Base-by-base conservation (phyloP, 2,888 invertebrate genomes). In the Yponomeuta evonymella region DNA sequence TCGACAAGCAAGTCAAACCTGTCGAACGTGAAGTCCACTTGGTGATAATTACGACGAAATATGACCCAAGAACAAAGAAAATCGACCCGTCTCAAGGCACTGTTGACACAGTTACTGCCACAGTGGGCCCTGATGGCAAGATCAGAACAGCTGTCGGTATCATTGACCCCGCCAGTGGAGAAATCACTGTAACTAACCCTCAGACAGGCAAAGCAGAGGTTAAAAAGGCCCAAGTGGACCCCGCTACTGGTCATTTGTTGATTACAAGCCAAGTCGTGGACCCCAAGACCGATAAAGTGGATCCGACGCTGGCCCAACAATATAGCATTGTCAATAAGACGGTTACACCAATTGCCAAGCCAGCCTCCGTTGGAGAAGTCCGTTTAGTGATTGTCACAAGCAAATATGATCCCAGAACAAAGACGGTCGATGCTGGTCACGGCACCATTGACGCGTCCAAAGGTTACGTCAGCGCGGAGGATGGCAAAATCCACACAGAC, bases 91-190 rank as follows among this genome's bases (percentile, higher is more conserved):
- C 83, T 71, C 86, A 87, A 79, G 86, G 87, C 36, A 82, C 84
- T 67, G 85, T 92, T 1, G 92, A 93, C 71, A 93, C 94, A 43
- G 94, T 95, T 75, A 94, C 93, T 76, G 95, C 95, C 64, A 89
- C 91, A 36, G 87, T 94, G 5, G 94, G 87, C 15, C 79, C 89
- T 48, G 91, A 93, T 78, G 92, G 93, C 43, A 92, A 86, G 76
- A 91, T 93, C 72, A 84, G 85, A 51, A 95, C 95, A 8, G 95
- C 95, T 77, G 93, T 95, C 71, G 95, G 95, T 15, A 87, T 94
- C 63, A 91, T 95, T 48, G 95, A 95, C 77, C 94, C 94, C 0
- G 90, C 93, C 73, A 94, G 93, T 36, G 94, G 94, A 48, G 91
- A 92, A 78, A 89, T 93, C n/a, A 78, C 85, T 10, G 77, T 88